These are phyloP conservation scores for Avahi laniger DNA, from an alignment of 2,797 vertebrate genomes.

Conservation along the genomic window DNA sequence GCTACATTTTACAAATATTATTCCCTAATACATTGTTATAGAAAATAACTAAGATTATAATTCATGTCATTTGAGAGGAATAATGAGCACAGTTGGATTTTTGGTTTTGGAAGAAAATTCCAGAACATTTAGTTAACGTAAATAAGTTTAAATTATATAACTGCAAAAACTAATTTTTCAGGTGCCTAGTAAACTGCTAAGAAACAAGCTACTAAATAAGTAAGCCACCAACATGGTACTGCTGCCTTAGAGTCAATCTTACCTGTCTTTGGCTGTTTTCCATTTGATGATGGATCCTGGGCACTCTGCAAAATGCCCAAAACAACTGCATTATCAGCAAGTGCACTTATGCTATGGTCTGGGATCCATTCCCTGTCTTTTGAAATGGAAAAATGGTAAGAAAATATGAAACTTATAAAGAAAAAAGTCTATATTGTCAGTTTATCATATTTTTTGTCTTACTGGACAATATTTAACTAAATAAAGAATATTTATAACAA, in stretches of 20 bases:
- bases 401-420: background rate
- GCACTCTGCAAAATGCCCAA: conserved; percentile 43
- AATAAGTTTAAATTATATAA: background rate
- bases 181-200: background rate
- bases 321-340: conserved; percentile 67
- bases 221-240: background rate
- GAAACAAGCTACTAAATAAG: background rate
- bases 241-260: background rate
- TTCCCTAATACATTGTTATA: background rate
- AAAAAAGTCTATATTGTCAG: background rate
- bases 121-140: background rate
- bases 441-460: background rate
- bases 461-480: background rate
- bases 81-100: background rate
- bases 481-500: background rate
- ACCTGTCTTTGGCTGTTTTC: conserved; percentile 58
- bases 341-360: conserved; percentile 73
- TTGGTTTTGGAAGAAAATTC: background rate
- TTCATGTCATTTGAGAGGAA: background rate
- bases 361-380: conserved; percentile 78
- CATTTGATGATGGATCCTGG: background rate
- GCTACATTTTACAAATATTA: background rate
- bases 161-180: background rate
- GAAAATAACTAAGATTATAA: conserved; percentile 26
- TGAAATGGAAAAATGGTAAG: conserved; percentile 62